Evolutionary conservation across 2,113 vertebrate species (phyloP), one percentile per base, ranked within the genome.

Genomic region (Choloepus hoffmanni): DNA sequence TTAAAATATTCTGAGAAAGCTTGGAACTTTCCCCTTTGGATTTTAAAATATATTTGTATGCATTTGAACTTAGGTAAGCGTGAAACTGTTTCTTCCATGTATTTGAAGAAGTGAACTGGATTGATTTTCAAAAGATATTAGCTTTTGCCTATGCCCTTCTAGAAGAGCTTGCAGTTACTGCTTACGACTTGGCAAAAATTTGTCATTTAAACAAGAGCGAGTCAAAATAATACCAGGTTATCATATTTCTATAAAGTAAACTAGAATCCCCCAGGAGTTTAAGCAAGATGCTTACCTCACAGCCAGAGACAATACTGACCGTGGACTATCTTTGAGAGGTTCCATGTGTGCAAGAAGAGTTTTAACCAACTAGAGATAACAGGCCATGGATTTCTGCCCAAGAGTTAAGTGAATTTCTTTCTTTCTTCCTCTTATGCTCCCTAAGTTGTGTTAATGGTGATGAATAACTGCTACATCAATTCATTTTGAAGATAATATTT

Each of bases 111-210:
- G 65, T 74, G 19, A 81, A 85, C 82, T 93, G 95, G 43, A 97
- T 81, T 96, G 86, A 90, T 90, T 90, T 97, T 88, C 33, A 73
- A 18, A 23, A 95, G 55, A 93, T 97, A 95, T 40, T 94, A 81
- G 70, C 67, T 82, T 89, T 86, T 62, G 9, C 62, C 62, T 95
- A 4, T 92, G 26, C 28, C 40, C 55, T 1, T 89, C 48, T 73
- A 70, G 50, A 53, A 76, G 43, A 72, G 89, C 81, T 68, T 95
- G 94, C 63, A 68, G 63, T 67, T 33, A 63, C 92, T 83, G 40
- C 97, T 97, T 96, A 90, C 23, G 84, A 19, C 72, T 58, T 53
- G 40, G 90, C 19, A 92, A 84, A 60, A 86, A 26, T 73, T 83
- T 95, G 11, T 82, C 74, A 79, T 74, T 95, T 92, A 84, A 78